Base-by-base conservation (phyloP, 1,140 invertebrate genomes). In the Drosophila bocqueti region DNA sequence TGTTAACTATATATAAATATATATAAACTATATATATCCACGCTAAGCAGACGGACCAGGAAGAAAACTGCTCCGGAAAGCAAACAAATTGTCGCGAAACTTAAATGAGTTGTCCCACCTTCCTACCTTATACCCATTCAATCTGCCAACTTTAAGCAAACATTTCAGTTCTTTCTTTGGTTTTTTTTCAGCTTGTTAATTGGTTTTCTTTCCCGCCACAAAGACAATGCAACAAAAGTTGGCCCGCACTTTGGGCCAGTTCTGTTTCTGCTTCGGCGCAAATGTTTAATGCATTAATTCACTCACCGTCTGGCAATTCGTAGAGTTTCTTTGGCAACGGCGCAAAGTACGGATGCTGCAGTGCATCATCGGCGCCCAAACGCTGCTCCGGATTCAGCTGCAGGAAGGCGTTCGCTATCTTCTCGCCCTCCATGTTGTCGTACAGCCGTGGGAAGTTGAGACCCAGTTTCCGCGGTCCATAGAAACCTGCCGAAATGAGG, bases 261-360 rank as follows among this genome's bases (percentile, higher is more conserved):
- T 11, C 3, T 40, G 38, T 50, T 10, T n/a, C 9, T 10, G 49
- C 2, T 6, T 31, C 40, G 29, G 50, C 40, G 59, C 80, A 67
- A 89, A 83, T 87, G 42, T 83, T 89, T 68, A 89, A 89, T 87
- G 68, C 45, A 72, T 78, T 66, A 73, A 84, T 74, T 78, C 47
- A 93, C 95, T 95, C 93, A 98, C 97, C 97, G 93, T 97, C 96
- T 81, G 97, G 97, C 93, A 99, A 95, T 93, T 98, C 97, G 92
- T 96, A 96, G 67, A 99, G 95, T 94, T 97, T 96, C 92, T 95
- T 95, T 91, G 98, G 98, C 93, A 99, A 95, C 83, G 96, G 96
- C 69, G 95, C 94, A 94, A 99, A 99, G 94, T 99, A 99, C 79
- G 96, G 94, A 94, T 99, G 98, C 72, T 95, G 94, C 92, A 99